These are phyloP conservation scores for Nycticryphes semicollaris DNA, from an alignment of 2,113 vertebrate genomes.

Conservation along the genomic window DNA sequence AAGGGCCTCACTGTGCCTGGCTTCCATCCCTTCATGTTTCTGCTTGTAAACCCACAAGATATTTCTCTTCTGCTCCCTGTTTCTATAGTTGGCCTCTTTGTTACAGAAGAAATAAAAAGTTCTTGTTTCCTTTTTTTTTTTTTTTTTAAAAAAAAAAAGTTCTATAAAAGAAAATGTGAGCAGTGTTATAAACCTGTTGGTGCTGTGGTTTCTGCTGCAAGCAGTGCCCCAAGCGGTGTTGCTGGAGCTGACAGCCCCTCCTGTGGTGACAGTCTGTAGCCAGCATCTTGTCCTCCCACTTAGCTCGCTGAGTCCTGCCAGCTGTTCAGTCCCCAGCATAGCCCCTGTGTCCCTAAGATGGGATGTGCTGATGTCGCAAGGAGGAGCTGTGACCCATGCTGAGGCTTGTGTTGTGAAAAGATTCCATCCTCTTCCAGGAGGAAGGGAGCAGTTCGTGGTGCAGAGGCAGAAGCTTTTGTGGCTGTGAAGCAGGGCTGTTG, in stretches of 20 bases:
- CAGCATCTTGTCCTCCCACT: background rate
- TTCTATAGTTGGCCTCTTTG: background rate
- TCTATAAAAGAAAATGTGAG: background rate
- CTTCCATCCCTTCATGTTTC: background rate
- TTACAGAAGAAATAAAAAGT: constrained; percentile 51
- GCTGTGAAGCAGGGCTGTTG: rapidly evolving
- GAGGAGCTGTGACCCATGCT: background rate
- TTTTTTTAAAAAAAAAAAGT: background rate
- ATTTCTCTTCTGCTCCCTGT: background rate
- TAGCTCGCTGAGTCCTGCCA: rapidly evolving
- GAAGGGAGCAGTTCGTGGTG: background rate
- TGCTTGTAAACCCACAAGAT: background rate
- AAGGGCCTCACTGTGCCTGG: background rate
- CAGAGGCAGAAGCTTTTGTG: background rate
- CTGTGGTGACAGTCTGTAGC: rapidly evolving
- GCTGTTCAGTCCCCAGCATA: rapidly evolving
- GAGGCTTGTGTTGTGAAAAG: rapidly evolving
- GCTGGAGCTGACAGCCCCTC: background rate
- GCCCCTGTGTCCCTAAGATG: background rate
- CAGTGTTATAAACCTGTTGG: background rate
- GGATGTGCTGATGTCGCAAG: rapidly evolving
- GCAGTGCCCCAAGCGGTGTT: background rate
- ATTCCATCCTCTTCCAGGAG: rapidly evolving
- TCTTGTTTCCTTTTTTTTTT: too few relatives aligned
- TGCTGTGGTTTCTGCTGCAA: background rate